These are phyloP conservation scores for Apodemia zela DNA, from an alignment of 2,888 invertebrate species.

Conservation along the genomic window DNA sequence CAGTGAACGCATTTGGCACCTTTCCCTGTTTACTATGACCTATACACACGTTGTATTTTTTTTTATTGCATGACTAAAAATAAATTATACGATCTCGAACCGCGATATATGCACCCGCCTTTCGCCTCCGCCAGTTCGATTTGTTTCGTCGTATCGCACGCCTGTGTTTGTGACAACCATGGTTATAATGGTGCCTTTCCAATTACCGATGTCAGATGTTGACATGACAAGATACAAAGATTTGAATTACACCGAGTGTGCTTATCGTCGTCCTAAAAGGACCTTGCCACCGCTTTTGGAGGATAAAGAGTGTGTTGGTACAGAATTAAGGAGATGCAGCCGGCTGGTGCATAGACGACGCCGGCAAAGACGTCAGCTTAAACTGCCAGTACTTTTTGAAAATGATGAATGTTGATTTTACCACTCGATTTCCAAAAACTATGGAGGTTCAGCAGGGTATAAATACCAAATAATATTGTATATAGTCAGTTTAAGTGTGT, in stretches of 20 bases:
- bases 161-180: conserved; percentile 37
- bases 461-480: background rate
- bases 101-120: conserved; percentile 30
- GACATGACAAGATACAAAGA: conserved; percentile 64
- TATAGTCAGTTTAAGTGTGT: conserved; percentile 8
- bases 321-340: conserved; percentile 53
- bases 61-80: conserved; percentile 46
- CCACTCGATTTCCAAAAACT: conserved; percentile 6
- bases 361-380: conserved; percentile 54
- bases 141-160: conserved; percentile 46
- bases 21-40: conserved; percentile 37
- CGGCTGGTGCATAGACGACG: conserved; percentile 48
- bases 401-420: conserved; percentile 59
- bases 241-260: conserved; percentile 41
- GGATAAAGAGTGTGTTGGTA: conserved; percentile 64
- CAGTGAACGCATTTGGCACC: conserved; percentile 40
- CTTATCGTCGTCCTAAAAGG: conserved; percentile 58
- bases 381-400: conserved; percentile 60
- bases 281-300: conserved; percentile 62
- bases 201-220: conserved; percentile 50
- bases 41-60: conserved; percentile 31
- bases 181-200: conserved; percentile 61
- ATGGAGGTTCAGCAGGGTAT: conserved; percentile 17
- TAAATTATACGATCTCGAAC: conserved; percentile 37
- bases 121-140: conserved; percentile 40